Evolutionary conservation across 1,140 invertebrate species (phyloP).

Genomic region (Zaprionus capensis): DNA sequence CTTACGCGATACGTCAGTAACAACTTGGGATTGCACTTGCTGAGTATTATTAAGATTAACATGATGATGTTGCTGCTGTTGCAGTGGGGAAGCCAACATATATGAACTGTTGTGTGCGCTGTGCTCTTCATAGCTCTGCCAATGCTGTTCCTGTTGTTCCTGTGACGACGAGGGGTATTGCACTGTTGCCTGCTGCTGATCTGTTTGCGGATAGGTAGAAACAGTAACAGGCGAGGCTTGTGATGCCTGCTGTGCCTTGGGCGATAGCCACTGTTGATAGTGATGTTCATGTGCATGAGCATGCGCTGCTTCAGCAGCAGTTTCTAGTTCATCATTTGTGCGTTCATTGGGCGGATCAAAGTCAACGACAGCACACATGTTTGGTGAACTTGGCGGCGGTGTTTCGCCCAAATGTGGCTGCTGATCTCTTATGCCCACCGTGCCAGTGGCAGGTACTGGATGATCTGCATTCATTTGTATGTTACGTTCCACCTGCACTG

Average conservation of each 20-base stretch:
- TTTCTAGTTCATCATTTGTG: slow-evolving; percentile 16
- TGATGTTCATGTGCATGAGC: slow-evolving; percentile 37
- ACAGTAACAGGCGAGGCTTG: slow-evolving; percentile 12
- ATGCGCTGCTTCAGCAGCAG: slow-evolving; percentile 36
- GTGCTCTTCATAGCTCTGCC: slow-evolving; percentile 59
- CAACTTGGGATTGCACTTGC: slow-evolving; percentile 4
- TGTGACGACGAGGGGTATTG: slow-evolving; percentile 34
- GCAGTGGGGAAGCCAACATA: slow-evolving; percentile 50
- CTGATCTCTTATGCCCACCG: slow-evolving; percentile 43
- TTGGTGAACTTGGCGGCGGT: slow-evolving; percentile 74
- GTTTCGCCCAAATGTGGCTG: slow-evolving; percentile 67
- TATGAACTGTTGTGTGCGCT: slow-evolving; percentile 38
- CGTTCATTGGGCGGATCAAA: slow-evolving; percentile 60
- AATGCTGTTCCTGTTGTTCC: slow-evolving; percentile 41
- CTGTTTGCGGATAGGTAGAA: slow-evolving; percentile 58
- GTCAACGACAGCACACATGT: slow-evolving; percentile 66
- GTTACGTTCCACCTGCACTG: slow-evolving; percentile 36
- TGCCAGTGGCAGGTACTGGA: neutral
- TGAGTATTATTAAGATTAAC: slow-evolving; percentile 23
- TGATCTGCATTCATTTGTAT: slow-evolving; percentile 24
- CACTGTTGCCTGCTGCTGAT: slow-evolving; percentile 29
- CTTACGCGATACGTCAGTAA: slow-evolving; percentile 92
- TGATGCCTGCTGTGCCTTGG: slow-evolving; percentile 34
- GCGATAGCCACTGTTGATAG: slow-evolving; percentile 65
- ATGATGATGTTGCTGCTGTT: slow-evolving; percentile 41